A percentile compares a stretch with the other conserved stretches of the same genome.
Evolutionary conservation across 2,888 invertebrate genomes (phyloP).

Genomic region (Cheilosia grossa): DNA sequence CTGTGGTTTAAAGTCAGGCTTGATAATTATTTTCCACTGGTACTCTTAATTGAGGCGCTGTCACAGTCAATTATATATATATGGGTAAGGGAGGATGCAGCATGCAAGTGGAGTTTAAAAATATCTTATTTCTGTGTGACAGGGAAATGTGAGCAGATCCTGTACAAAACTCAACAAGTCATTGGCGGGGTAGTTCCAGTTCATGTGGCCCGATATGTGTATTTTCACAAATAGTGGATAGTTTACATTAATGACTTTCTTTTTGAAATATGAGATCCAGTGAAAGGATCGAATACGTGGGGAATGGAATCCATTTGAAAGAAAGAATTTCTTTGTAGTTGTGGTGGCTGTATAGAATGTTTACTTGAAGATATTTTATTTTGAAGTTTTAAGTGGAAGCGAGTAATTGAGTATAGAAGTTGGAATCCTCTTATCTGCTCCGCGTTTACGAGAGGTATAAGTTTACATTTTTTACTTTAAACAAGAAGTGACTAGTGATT

Average conservation of each 20-base stretch:
- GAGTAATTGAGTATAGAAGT: constrained; percentile 16
- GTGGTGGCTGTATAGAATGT: no score
- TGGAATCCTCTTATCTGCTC: no score
- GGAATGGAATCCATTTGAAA: not conserved
- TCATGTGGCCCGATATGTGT: constrained; percentile 8
- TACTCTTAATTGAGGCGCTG: not conserved
- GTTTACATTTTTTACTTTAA: constrained; percentile 1
- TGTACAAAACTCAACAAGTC: constrained; percentile 53
- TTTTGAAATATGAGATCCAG: constrained; percentile 61
- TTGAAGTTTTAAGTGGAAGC: constrained; percentile 35
- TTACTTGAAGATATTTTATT: no score
- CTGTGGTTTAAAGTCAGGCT: constrained; percentile 2
- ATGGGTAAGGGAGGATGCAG: not conserved
- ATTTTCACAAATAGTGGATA: constrained; percentile 18
- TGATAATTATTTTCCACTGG: constrained; percentile 7
- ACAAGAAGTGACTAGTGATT: constrained; percentile 1
- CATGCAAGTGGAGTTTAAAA: constrained; percentile 21
- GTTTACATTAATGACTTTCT: constrained; percentile 65
- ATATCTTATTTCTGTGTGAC: constrained; percentile 50
- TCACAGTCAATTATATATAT: not conserved
- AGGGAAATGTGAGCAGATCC: not conserved
- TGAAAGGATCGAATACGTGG: constrained; percentile 46
- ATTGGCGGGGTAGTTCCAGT: constrained; percentile 35
- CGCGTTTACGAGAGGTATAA: not conserved
- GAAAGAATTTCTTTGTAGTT: not conserved